Percentiles rank a stretch among this genome's conserved stretches.
Conservation (phyloP, 2,888 invertebrate species). For the Doris montereyensis region DNA sequence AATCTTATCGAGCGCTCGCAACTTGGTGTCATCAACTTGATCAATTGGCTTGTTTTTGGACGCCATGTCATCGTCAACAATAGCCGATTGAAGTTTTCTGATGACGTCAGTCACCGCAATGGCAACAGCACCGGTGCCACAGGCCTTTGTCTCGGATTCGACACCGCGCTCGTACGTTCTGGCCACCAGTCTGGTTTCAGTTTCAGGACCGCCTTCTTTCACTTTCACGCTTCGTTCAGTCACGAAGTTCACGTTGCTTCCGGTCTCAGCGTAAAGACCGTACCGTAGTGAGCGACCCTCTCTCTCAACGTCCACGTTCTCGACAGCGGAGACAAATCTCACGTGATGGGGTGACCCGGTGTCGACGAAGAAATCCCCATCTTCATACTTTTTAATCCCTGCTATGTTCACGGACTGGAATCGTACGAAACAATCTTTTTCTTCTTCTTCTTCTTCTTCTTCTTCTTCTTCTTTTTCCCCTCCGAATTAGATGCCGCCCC, state of each 20-base stretch:
- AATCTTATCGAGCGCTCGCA: too few species aligned
- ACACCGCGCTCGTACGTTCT: constrained; percentile 56
- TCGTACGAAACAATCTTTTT: too few species aligned
- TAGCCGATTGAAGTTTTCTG: too few species aligned
- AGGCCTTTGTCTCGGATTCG: constrained; percentile 53
- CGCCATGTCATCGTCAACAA: too few species aligned
- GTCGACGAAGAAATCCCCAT: constrained; percentile 47
- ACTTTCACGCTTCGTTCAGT: background rate
- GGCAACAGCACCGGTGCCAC: constrained; percentile 56
- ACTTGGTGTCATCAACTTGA: too few species aligned
- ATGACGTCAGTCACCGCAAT: constrained; percentile 44
- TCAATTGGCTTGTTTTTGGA: too few species aligned
- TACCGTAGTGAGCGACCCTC: constrained; percentile 44
- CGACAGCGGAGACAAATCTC: constrained; percentile 43
- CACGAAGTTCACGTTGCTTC: constrained; percentile 52
- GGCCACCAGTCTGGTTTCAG: constrained; percentile 6
- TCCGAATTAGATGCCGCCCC: constrained; percentile 20
- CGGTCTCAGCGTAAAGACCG: constrained; percentile 29
- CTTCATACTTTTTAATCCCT: constrained; percentile 22
- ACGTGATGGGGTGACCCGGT: constrained; percentile 55
- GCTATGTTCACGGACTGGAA: constrained; percentile 29
- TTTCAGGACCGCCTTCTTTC: background rate
- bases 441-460: too few species aligned
- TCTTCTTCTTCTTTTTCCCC: too few species aligned
- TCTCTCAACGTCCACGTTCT: constrained; percentile 39